Evolutionary conservation across 2,113 vertebrate species (phyloP).

Genomic region (Prionailurus bengalensis): DNA sequence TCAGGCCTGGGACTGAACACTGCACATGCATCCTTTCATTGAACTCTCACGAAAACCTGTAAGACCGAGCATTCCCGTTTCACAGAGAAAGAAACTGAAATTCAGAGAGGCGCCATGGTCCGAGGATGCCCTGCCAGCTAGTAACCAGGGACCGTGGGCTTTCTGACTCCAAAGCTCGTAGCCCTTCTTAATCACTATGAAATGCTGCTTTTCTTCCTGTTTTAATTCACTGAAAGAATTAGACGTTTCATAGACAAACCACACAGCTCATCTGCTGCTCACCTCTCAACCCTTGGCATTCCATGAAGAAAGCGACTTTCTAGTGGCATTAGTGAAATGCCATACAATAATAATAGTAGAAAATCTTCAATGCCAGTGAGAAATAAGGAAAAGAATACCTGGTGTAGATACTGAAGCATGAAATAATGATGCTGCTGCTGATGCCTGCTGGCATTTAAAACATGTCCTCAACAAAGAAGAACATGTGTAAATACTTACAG

Average conservation of each 20-base stretch:
- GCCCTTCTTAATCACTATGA: not conserved
- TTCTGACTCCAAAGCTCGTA: not conserved
- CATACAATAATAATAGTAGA: not conserved
- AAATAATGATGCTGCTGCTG: too few relatives aligned
- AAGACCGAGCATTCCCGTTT: not conserved
- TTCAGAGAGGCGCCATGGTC: not conserved
- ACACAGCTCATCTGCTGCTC: not conserved
- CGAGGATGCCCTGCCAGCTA: rapidly evolving
- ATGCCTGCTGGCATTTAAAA: not conserved
- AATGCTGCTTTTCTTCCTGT: not conserved
- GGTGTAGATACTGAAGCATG: not conserved
- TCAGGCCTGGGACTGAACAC: not conserved
- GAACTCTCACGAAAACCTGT: not conserved
- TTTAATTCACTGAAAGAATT: not conserved
- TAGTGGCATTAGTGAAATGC: not conserved
- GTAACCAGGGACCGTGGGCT: not conserved
- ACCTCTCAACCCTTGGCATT: not conserved
- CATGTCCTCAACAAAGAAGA: not conserved
- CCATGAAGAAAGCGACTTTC: not conserved
- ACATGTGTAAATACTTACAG: not conserved
- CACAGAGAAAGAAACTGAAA: not conserved
- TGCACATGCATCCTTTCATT: not conserved
- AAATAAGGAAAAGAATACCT: not conserved
- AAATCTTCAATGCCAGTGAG: not conserved
- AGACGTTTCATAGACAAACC: not conserved